A percentile compares a stretch with the other conserved stretches of the same genome.
These are phyloP conservation scores for Glaucopsyche alexis DNA, from an alignment of 2,888 invertebrate species.

Conservation along the genomic window DNA sequence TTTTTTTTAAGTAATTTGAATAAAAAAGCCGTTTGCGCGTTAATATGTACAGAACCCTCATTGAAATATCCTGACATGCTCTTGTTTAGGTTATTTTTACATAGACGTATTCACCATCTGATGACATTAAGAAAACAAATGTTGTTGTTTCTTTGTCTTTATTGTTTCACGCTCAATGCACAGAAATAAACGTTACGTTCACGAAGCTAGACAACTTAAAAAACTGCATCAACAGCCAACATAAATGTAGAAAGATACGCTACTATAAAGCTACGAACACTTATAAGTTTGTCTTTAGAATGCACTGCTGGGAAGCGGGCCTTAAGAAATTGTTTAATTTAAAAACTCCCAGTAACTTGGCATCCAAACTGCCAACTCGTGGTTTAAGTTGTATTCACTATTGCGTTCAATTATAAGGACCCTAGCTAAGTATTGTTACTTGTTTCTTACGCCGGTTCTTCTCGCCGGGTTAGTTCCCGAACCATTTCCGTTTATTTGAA, in stretches of 20 bases:
- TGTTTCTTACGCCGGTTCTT: too few relatives aligned
- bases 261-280: slow-evolving; percentile 17
- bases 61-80: too few relatives aligned
- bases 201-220: slow-evolving; percentile 31
- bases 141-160: neutral
- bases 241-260: slow-evolving; percentile 14
- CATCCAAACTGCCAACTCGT: neutral
- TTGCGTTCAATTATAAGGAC: neutral
- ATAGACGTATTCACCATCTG: neutral
- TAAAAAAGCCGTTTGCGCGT: too few relatives aligned
- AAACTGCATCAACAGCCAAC: slow-evolving; percentile 33
- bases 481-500: too few relatives aligned
- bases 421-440: neutral
- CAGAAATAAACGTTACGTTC: slow-evolving; percentile 5
- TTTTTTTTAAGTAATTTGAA: too few relatives aligned
- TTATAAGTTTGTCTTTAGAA: slow-evolving; percentile 37
- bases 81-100: too few relatives aligned
- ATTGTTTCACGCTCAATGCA: neutral
- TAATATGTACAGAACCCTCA: too few relatives aligned
- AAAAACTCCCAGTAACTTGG: slow-evolving; percentile 27
- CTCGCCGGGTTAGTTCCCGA: too few relatives aligned
- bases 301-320: slow-evolving; percentile 35
- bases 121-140: neutral
- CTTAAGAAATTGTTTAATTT: slow-evolving; percentile 37
- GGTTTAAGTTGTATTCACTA: neutral